Evolutionary conservation across 2,113 vertebrate genomes (phyloP).

Genomic region (Myodes glareolus): DNA sequence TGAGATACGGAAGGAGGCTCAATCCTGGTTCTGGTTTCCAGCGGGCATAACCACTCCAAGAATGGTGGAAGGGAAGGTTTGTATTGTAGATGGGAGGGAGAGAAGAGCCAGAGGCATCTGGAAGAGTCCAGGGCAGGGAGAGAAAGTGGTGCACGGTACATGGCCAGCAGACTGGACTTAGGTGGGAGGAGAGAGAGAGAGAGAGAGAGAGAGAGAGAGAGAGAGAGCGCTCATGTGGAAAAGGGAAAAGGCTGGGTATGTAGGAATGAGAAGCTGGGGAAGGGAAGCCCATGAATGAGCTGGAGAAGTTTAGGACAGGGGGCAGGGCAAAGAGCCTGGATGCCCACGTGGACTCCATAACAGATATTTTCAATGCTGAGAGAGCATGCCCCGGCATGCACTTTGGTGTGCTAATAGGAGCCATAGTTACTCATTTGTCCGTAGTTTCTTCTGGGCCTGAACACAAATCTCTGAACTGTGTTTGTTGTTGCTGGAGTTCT

Average conservation of each 20-base stretch:
- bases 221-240: neutral
- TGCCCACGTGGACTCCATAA: neutral
- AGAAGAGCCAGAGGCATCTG: neutral
- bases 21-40: neutral
- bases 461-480: neutral
- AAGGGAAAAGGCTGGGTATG: neutral
- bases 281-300: neutral
- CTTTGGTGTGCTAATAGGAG: too few relatives aligned
- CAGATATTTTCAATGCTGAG: neutral
- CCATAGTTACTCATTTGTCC: neutral
- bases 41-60: neutral
- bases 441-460: neutral
- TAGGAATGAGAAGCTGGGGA: neutral
- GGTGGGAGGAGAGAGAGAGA: accelerated
- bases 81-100: neutral
- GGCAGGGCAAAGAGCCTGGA: too few relatives aligned
- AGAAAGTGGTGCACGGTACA: neutral
- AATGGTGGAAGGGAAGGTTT: neutral
- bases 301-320: neutral
- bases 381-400: neutral
- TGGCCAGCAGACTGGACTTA: neutral
- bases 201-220: too few relatives aligned
- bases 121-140: neutral
- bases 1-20: accelerated
- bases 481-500: neutral